These are phyloP conservation scores for Gymnorhina tibicen DNA, from an alignment of 2,113 vertebrate species.

Conservation along the genomic window DNA sequence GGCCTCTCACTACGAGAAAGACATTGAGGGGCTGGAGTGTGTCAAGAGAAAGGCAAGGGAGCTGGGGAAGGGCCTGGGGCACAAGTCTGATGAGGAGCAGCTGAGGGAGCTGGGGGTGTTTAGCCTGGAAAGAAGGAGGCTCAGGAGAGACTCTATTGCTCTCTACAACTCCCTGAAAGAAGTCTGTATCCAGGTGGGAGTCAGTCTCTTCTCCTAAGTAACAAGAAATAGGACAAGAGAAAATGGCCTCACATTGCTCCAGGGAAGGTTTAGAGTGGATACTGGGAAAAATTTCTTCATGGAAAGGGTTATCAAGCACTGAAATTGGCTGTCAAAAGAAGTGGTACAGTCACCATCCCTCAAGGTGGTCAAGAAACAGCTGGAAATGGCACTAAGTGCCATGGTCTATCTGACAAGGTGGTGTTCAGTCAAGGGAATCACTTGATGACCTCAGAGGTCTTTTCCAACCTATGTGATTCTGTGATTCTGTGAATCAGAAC, in stretches of 20 bases:
- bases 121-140: neutral
- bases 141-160: too few relatives aligned
- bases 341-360: neutral
- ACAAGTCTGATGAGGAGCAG: neutral
- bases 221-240: too few relatives aligned
- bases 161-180: neutral
- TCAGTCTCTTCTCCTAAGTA: rapidly evolving
- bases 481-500: neutral
- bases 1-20: too few relatives aligned
- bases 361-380: neutral
- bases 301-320: neutral
- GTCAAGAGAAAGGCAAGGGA: rapidly evolving
- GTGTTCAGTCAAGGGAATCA: neutral
- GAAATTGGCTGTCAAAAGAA: rapidly evolving
- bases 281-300: neutral
- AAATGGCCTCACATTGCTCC: neutral
- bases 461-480: neutral
- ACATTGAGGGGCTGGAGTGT: rapidly evolving
- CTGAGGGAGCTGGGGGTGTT: neutral
- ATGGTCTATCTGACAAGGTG: neutral
- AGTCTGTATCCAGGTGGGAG: neutral
- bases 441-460: neutral
- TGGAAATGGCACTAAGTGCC: neutral
- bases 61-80: neutral
- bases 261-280: neutral